Evolutionary conservation across 2,113 vertebrate species (phyloP).

Genomic region (Micromys minutus): DNA sequence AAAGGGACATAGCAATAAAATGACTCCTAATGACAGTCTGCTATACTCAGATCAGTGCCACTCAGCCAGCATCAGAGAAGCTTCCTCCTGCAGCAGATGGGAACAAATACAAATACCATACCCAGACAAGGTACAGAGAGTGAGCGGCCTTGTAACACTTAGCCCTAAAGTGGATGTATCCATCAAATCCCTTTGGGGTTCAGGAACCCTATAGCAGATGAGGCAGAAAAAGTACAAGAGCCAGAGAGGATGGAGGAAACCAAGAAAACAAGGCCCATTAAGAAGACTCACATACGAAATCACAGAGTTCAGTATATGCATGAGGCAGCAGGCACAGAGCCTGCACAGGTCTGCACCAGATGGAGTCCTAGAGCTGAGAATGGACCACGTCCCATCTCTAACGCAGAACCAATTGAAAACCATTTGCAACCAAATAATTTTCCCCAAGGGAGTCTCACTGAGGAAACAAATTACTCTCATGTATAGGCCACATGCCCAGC

Average conservation of each 20-base stretch:
- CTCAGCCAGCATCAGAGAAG: background rate
- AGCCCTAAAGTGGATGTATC: background rate
- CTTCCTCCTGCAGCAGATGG: background rate
- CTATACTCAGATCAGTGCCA: too few species aligned
- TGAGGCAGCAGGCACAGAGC: background rate
- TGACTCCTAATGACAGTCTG: background rate
- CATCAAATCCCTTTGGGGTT: background rate
- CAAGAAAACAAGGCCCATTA: background rate
- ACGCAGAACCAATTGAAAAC: background rate
- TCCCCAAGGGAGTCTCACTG: background rate
- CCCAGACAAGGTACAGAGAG: background rate
- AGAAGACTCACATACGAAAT: background rate
- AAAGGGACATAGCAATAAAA: background rate
- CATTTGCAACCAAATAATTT: background rate
- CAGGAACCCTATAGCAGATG: background rate
- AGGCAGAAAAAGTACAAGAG: background rate
- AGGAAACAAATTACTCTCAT: background rate
- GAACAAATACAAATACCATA: background rate
- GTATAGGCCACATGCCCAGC: background rate
- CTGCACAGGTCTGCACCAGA: background rate
- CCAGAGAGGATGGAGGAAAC: background rate
- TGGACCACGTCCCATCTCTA: background rate
- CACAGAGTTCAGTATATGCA: background rate
- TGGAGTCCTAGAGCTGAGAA: background rate
- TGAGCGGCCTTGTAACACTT: background rate